phyloP scores from a whole-genome alignment of 2,888 invertebrate species.

The Hanleya hanleyi region DNA sequence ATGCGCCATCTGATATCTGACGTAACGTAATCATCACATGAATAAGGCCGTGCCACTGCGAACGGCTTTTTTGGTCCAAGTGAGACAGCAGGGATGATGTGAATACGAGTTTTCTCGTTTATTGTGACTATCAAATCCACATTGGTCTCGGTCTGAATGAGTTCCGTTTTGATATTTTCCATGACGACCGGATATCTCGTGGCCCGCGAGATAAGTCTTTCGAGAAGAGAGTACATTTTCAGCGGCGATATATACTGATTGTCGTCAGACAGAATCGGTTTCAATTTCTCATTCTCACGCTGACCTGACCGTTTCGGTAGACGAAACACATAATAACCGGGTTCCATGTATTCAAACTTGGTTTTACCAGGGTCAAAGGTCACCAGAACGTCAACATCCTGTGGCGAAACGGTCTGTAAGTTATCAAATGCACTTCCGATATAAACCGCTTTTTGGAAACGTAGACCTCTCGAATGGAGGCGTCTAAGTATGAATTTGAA shows the following conservation, averaged over 20 bases:
- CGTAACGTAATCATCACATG: slow-evolving; percentile 34
- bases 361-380: slow-evolving; percentile 21
- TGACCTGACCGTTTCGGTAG: slow-evolving; percentile 5
- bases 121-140: background rate
- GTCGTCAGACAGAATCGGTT: background rate
- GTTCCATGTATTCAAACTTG: slow-evolving; percentile 6
- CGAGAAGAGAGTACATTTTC: background rate
- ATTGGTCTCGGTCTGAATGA: background rate
- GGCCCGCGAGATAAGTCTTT: background rate
- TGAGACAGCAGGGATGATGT: background rate
- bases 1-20: slow-evolving; percentile 40
- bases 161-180: background rate
- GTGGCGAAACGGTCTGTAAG: slow-evolving; percentile 17
- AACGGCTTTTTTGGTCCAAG: background rate
- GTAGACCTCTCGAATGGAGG: slow-evolving; percentile 21
- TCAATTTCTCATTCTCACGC: background rate
- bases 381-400: slow-evolving; percentile 33
- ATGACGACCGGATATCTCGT: background rate
- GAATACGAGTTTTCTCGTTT: background rate
- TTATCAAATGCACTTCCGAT: slow-evolving; percentile 34
- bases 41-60: slow-evolving; percentile 16
- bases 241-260: background rate
- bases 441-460: slow-evolving; percentile 16
- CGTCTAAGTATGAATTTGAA: slow-evolving; percentile 20
- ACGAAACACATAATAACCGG: slow-evolving; percentile 30